Evolutionary conservation across 2,113 vertebrate genomes (phyloP), one percentile per base, ranked within the genome.

Genomic region (Cryptoleucopteryx plumbea): DNA sequence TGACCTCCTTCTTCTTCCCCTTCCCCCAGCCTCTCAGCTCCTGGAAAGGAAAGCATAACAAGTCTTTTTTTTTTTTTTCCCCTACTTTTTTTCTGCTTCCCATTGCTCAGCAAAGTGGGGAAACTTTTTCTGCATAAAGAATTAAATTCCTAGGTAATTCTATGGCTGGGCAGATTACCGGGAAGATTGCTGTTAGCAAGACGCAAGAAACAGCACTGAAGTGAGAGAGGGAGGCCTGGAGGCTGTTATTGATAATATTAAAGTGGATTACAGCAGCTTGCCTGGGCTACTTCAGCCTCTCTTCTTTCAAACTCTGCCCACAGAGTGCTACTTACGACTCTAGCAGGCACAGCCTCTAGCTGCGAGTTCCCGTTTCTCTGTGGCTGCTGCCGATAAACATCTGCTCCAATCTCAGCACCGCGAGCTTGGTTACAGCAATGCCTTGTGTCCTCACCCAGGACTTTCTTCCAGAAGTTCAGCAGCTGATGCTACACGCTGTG

Each of bases 21-120:
- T 92, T 68, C 63, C 65, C 73, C 82, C 85, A 32, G 16, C n/a
- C 73, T 88, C n/a, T 1, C 16, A 0, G 16, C 86, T 94, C 40
- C 84, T 72, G 87, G 56, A 94, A 96, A 92, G 4, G 13, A 91
- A 90, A 88, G 45, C 79, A 77, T 77, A 96, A 93, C 53, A 90
- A 66, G 61, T 34, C 19, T 2, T 18, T 27, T n/a, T 29, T 29
- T 15, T 16, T 50, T 50, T 9, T 20, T 29, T 16, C 6, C 8
- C 13, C 13, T 10, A 10, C 4, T 45, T 18, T 10, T 38, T 38
- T 20, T 65, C 34, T 2, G 1, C 59, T 96, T 73, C 42, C 45
- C 4, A 3, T 47, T 38, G 62, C 84, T 88, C 36, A 58, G 78
- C 72, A 88, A 91, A 91, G 61, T 2, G 5, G 29, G 75, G 50